Percentiles rank a stretch among this genome's conserved stretches.
Conservation (phyloP, 2,797 vertebrate species). For the Peromyscus nudipes region DNA sequence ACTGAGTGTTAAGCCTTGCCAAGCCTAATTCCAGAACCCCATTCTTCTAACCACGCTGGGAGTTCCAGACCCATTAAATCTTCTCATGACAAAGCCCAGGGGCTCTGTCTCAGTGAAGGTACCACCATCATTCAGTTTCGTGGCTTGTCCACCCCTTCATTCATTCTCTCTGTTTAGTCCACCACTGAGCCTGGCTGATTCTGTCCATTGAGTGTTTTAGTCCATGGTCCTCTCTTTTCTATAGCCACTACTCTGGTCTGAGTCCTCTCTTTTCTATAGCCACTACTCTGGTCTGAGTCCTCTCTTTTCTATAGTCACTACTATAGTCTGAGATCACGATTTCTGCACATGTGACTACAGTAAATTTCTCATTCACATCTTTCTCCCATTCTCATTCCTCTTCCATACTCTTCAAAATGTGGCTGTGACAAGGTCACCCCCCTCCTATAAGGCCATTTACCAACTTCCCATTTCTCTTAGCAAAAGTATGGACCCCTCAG, state of each 20-base stretch:
- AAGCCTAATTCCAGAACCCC: neutral
- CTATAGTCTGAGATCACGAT: neutral
- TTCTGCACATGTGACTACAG: neutral
- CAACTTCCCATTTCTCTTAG: neutral
- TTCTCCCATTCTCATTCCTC: neutral
- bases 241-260: neutral
- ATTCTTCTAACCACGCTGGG: neutral
- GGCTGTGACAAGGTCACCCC: neutral
- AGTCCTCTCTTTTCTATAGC: neutral
- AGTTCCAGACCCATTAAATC: neutral
- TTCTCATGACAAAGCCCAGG: neutral
- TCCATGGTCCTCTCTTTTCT: neutral
- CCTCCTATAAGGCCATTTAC: neutral
- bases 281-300: neutral
- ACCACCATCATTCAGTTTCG: neutral
- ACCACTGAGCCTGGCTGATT: neutral
- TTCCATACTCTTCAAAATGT: constrained; percentile 16
- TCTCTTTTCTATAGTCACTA: neutral
- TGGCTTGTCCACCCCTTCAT: neutral
- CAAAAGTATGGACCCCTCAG: neutral
- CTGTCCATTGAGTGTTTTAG: constrained; percentile 27
- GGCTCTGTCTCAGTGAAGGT: neutral
- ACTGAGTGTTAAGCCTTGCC: neutral
- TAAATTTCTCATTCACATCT: neutral
- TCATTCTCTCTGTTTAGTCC: neutral